These are phyloP conservation scores for Passer montanus DNA, from an alignment of 2,113 vertebrate species.

Conservation along the genomic window DNA sequence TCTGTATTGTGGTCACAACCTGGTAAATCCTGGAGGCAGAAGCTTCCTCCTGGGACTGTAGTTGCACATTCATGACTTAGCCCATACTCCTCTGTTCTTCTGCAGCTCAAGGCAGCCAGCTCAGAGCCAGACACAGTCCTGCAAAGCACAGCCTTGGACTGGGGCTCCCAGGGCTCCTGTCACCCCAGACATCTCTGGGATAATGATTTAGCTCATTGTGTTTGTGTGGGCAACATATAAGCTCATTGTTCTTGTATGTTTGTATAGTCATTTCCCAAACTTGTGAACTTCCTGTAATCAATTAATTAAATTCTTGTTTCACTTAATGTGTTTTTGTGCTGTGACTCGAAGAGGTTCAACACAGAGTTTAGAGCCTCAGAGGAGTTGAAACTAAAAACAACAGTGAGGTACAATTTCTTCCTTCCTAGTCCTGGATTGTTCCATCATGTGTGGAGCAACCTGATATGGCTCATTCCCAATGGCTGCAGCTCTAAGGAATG, in stretches of 20 bases:
- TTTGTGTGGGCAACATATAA: conserved; percentile 30
- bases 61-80: background rate
- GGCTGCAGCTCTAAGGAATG: background rate
- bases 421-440: background rate
- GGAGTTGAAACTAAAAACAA: background rate
- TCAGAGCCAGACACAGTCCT: background rate
- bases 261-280: conserved; percentile 16
- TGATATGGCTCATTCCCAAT: rapidly evolving
- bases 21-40: background rate
- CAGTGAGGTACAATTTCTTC: background rate
- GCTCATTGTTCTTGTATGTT: conserved; percentile 48
- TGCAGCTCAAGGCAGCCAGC: background rate
- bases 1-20: background rate
- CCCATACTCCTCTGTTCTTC: background rate
- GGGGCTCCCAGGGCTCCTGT: background rate
- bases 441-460: background rate
- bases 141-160: background rate
- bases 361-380: background rate
- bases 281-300: conserved; percentile 43
- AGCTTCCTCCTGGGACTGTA: background rate
- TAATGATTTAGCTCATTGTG: background rate
- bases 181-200: background rate
- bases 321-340: background rate
- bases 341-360: background rate
- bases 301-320: conserved; percentile 42